phyloP scores from a whole-genome alignment of 2,797 vertebrate genomes.

The Megaceryle alcyon region DNA sequence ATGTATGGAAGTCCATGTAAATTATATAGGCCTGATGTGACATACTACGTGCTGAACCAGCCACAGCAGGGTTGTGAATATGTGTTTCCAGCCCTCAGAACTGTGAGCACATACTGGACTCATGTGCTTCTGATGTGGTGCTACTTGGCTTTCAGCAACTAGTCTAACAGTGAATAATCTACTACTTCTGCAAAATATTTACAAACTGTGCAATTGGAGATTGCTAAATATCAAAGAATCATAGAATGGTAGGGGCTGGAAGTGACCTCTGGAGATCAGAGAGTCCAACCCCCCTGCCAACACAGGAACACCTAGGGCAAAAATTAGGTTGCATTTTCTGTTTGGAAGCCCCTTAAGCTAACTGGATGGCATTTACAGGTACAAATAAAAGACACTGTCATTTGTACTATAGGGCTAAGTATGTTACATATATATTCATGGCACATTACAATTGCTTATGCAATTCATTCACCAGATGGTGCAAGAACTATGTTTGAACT shows the following conservation, averaged over 20 bases:
- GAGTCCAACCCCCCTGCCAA: no score
- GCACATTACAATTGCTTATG: neutral
- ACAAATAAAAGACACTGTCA: accelerated
- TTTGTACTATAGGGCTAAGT: neutral
- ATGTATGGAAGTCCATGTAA: neutral
- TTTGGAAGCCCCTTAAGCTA: accelerated
- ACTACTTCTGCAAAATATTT: neutral
- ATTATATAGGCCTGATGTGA: neutral
- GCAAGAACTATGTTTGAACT: neutral
- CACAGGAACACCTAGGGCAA: no score
- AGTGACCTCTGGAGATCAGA: no score
- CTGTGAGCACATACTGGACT: neutral
- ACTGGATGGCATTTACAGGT: neutral
- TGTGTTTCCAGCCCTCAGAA: neutral
- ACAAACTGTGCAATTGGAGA: neutral
- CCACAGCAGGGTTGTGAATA: accelerated
- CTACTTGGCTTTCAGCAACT: neutral
- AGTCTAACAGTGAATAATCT: neutral
- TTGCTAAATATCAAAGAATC: neutral
- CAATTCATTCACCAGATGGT: neutral
- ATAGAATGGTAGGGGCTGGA: no score
- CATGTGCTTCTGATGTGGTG: neutral
- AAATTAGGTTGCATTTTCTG: neutral
- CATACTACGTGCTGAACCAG: neutral
- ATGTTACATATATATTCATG: accelerated